Base-by-base conservation (phyloP, 2,797 vertebrate genomes). In the Gymnoscopelus braueri region DNA sequence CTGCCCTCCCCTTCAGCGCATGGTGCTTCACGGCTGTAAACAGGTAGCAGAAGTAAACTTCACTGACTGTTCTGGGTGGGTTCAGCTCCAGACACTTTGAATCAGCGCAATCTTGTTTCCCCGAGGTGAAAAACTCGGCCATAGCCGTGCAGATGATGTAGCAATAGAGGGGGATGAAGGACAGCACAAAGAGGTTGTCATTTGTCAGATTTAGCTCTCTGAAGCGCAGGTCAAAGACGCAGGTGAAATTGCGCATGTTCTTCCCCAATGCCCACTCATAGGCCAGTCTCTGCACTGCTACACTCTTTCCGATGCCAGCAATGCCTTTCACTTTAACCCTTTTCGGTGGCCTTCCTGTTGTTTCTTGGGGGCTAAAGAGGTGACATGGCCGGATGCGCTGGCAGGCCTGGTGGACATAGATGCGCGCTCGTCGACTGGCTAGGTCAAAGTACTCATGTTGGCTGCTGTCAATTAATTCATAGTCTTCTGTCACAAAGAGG, bases 131-230 rank as follows among this genome's bases (percentile, higher is more conserved):
- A 68, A 90, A 92, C 59, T 87, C 85, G 0, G 63, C 82, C 80
- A 93, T 88, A 10, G 91, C 90, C 0, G 87, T 92, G 15, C 92
- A 93, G 47, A 92, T 90, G 53, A 94, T 92, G 71, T 92, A 92
- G 79, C 93, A 92, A 44, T 94, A 93, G 50, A 94, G 88, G 3
- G 91, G 92, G 47, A 93, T 92, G 76, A 93, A 93, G 44, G 89
- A 92, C 32, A 92, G 69, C 39, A 90, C 89, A 1, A 89, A 91
- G 2, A 92, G 80, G 59, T 75, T 88, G 68, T 91, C 87, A 23
- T 93, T n/a, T n/a, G n/a, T 77, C 47, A 90, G 68, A 63, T 83
- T 92, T 19, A 93, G 85, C 71, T 93, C 89, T 23, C 90, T 86
- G 75, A 93, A 91, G 51, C 88, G 82, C 56, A 93, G 80, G 78